Conservation (phyloP, 2,888 invertebrate genomes). For the Platynereis dumerilii region DNA sequence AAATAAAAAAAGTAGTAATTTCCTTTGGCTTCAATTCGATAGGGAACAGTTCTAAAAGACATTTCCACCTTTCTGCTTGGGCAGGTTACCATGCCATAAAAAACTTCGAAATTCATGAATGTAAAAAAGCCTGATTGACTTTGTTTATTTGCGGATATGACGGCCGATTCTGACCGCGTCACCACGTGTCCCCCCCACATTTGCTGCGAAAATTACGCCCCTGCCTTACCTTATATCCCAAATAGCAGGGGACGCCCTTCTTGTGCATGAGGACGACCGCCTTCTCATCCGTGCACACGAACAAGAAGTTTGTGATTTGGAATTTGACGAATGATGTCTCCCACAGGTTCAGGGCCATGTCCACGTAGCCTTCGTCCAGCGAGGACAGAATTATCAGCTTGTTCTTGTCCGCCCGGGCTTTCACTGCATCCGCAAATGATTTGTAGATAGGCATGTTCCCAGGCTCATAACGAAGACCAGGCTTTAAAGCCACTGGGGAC, state of each 20-base stretch:
- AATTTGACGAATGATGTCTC: slow-evolving; percentile 25
- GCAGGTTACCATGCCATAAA: too few relatives aligned
- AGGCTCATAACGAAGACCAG: too few relatives aligned
- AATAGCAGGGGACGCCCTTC: background rate
- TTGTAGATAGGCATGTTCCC: background rate
- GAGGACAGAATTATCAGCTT: background rate
- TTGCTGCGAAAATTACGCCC: too few relatives aligned
- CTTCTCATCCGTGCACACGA: slow-evolving; percentile 28
- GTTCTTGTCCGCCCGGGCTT: background rate
- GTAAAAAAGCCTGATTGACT: too few relatives aligned
- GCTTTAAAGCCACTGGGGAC: too few relatives aligned
- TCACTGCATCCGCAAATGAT: background rate
- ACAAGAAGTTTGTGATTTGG: slow-evolving; percentile 29
- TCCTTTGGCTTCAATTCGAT: too few relatives aligned
- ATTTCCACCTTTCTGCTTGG: background rate
- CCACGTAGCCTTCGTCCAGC: slow-evolving; percentile 27
- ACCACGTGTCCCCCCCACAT: too few relatives aligned
- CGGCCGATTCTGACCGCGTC: too few relatives aligned
- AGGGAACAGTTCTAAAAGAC: too few relatives aligned
- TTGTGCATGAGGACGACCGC: background rate
- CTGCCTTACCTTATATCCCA: background rate
- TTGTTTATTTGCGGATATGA: too few relatives aligned
- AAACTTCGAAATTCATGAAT: too few relatives aligned
- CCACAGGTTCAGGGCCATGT: slow-evolving; percentile 35
- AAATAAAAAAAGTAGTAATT: too few relatives aligned